Evolutionary conservation across 2,888 invertebrate species (phyloP).

Genomic region (Bombylius major): DNA sequence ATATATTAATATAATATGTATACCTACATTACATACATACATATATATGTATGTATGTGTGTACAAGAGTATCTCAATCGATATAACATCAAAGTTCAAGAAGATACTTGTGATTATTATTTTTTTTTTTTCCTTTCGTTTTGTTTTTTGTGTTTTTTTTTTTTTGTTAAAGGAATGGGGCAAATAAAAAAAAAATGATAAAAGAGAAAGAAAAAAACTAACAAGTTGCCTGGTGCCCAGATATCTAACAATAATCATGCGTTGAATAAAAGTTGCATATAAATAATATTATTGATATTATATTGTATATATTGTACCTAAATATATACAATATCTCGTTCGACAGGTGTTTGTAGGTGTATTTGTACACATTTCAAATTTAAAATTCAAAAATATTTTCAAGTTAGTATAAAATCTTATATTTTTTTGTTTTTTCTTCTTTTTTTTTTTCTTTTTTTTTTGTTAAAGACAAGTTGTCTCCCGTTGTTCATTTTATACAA

Average conservation of each 20-base stretch:
- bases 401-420: neutral
- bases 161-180: too few relatives aligned
- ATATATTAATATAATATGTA: too few relatives aligned
- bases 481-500: neutral
- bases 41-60: neutral
- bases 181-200: too few relatives aligned
- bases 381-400: conserved; percentile 5
- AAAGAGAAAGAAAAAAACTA: too few relatives aligned
- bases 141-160: too few relatives aligned
- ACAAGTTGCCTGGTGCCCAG: too few relatives aligned
- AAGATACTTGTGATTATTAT: neutral
- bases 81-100: conserved; percentile 4
- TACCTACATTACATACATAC: too few relatives aligned
- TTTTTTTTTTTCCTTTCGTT: too few relatives aligned
- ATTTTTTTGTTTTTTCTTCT: neutral
- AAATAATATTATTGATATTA: too few relatives aligned
- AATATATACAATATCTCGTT: neutral
- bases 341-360: conserved; percentile 8
- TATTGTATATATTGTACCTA: neutral
- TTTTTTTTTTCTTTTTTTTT: too few relatives aligned
- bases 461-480: neutral
- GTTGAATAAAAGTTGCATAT: too few relatives aligned
- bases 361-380: conserved; percentile 2
- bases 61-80: neutral
- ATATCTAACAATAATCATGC: too few relatives aligned